phyloP scores from a whole-genome alignment of 1,140 invertebrate genomes.

The Pseudomyrmex pallidus region DNA sequence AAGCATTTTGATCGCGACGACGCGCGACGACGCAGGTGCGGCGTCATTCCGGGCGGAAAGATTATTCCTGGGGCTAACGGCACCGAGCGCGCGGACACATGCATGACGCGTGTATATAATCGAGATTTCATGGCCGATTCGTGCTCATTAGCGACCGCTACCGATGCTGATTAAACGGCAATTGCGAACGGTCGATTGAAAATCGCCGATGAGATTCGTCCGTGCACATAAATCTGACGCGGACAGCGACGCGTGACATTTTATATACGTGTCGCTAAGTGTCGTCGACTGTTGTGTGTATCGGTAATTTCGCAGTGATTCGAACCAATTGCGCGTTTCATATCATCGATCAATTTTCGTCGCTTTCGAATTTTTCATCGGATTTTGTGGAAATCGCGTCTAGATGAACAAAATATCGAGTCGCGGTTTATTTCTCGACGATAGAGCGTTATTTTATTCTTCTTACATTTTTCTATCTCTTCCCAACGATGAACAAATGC shows the following conservation, averaged over 20 bases:
- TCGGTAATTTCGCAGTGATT: too few relatives aligned
- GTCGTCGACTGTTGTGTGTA: too few relatives aligned
- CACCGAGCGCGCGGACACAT: conserved; percentile 24
- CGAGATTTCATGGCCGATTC: conserved; percentile 55
- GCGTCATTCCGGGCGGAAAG: conserved; percentile 20
- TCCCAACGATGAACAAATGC: not conserved
- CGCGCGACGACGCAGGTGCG: conserved; percentile 27
- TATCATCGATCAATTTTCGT: not conserved
- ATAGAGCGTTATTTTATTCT: not conserved
- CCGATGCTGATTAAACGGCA: conserved; percentile 36
- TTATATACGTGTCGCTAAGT: not conserved
- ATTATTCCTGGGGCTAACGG: conserved; percentile 36
- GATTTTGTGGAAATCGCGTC: too few relatives aligned
- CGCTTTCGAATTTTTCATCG: too few relatives aligned
- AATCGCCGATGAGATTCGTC: conserved; percentile 30
- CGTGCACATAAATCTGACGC: not conserved
- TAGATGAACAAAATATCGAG: not conserved
- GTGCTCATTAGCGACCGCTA: conserved; percentile 49
- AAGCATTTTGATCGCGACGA: conserved; percentile 12
- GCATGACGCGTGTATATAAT: conserved; percentile 41
- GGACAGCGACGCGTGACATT: not conserved
- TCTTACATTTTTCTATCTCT: not conserved
- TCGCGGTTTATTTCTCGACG: not conserved
- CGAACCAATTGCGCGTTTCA: not conserved
- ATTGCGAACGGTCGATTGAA: conserved; percentile 39